A percentile compares a stretch with the other conserved stretches of the same genome.
These are phyloP conservation scores for Scaptomyza reducta DNA, from an alignment of 2,888 invertebrate species.

Conservation along the genomic window DNA sequence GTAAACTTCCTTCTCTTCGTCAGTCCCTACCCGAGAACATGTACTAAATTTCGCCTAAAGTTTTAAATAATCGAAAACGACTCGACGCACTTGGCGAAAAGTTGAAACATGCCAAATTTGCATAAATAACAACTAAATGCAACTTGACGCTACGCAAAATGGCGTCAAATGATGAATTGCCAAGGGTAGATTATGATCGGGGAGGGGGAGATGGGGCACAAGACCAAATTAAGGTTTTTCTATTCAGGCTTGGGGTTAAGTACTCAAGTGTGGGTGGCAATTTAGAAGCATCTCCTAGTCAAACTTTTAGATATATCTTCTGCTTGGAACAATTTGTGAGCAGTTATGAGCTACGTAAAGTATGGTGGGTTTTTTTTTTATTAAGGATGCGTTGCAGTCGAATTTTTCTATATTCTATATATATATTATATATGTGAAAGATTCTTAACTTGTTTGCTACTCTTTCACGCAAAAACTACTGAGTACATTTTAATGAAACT, in stretches of 20 bases:
- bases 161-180: constrained; percentile 72
- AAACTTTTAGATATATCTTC: constrained; percentile 2
- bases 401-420: too few relatives aligned
- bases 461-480: too few relatives aligned
- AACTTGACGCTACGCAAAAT: constrained; percentile 77
- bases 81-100: constrained; percentile 76
- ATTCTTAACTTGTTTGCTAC: too few relatives aligned
- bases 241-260: neutral
- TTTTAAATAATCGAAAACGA: constrained; percentile 80
- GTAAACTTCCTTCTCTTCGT: constrained; percentile 1
- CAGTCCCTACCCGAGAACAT: neutral
- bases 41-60: constrained; percentile 67
- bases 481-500: too few relatives aligned
- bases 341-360: neutral
- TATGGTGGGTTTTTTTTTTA: too few relatives aligned
- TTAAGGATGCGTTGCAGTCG: too few relatives aligned
- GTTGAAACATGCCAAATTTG: constrained; percentile 81
- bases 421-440: too few relatives aligned
- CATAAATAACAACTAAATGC: constrained; percentile 82
- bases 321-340: constrained; percentile 4
- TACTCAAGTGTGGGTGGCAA: constrained; percentile 15
- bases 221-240: constrained; percentile 13
- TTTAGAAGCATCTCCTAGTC: constrained; percentile 2
- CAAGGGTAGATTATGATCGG: neutral
- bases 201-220: neutral